Base-by-base conservation (phyloP, 2,888 invertebrate species). In the Thalpophila matura region DNA sequence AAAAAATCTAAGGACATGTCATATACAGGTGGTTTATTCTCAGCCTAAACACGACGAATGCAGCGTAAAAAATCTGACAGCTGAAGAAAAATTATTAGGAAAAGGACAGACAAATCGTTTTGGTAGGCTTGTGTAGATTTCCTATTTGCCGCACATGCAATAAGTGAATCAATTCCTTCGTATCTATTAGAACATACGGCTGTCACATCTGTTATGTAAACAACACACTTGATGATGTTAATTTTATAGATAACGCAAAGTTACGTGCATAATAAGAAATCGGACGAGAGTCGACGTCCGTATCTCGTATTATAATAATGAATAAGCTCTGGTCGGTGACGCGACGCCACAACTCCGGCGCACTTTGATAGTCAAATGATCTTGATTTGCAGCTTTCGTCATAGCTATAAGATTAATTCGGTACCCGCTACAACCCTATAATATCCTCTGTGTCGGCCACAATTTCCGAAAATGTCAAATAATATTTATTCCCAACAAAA, bases 321-420 rank as follows among this genome's bases (percentile, higher is more conserved):
- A 86, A 88, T 86, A 84, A 68, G 61, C 51, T 66, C 80, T 77
- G 68, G 62, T 62, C 40, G 29, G 33, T 14, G 53, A 20, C 51
- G 66, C 71, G 70, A 57, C 74, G 69, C 77, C 58, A 57, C 54
- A 77, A 79, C 83, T 78, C 55, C 53, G 40, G 33, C 71, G 61
- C 84, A 84, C 87, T 87, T 91, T 89, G 89, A 89, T 84, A 91
- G 88, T 91, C 91, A 90, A 88, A 93, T 90, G 82, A 77, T 83
- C 72, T 82, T 86, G 84, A 86, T 90, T 89, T 86, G 87, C 90
- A 91, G 89, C 87, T 90, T 90, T 83, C 82, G 64, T 66, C 65
- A 77, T 72, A 78, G 74, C 61, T 77, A 67, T 71, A 42, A 16
- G 10, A 55, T 45, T 38, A 16, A 51, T 63, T 62, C 3, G 1